These are phyloP conservation scores for Channa argus DNA, from an alignment of 2,113 vertebrate species.

Conservation along the genomic window DNA sequence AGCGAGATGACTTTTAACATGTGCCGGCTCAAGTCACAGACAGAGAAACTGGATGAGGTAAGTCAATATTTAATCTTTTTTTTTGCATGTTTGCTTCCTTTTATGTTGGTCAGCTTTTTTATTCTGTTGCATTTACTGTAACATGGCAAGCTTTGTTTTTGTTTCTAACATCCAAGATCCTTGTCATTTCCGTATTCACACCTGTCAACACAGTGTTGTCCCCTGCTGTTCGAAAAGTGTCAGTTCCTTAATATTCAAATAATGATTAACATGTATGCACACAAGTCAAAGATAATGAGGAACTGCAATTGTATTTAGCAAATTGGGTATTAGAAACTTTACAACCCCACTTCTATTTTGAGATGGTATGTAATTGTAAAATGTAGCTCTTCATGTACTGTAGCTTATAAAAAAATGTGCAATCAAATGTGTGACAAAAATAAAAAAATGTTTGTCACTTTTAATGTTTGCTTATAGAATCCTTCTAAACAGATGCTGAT, in stretches of 20 bases:
- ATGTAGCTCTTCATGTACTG: too few species aligned
- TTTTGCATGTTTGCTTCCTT: background rate
- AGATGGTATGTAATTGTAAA: background rate
- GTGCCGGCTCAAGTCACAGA: conserved; percentile 90
- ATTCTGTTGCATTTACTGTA: background rate
- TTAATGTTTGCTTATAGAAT: too few species aligned
- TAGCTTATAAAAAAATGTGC: background rate
- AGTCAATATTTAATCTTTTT: conserved; percentile 22
- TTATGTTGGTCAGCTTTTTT: background rate
- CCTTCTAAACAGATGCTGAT: too few species aligned
- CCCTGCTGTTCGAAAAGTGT: background rate
- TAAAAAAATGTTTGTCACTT: background rate
- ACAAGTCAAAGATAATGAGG: background rate
- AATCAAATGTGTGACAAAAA: background rate
- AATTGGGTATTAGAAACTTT: background rate
- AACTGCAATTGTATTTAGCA: background rate
- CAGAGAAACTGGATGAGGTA: conserved; percentile 95
- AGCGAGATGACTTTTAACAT: conserved; percentile 84
- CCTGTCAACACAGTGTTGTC: background rate
- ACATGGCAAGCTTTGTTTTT: background rate
- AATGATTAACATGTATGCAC: background rate
- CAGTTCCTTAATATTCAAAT: background rate
- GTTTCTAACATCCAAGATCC: too few species aligned
- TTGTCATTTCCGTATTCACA: background rate
- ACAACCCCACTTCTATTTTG: conserved; percentile 3